phyloP scores from a whole-genome alignment of 1,140 invertebrate genomes.

The Drosophila yakuba region DNA sequence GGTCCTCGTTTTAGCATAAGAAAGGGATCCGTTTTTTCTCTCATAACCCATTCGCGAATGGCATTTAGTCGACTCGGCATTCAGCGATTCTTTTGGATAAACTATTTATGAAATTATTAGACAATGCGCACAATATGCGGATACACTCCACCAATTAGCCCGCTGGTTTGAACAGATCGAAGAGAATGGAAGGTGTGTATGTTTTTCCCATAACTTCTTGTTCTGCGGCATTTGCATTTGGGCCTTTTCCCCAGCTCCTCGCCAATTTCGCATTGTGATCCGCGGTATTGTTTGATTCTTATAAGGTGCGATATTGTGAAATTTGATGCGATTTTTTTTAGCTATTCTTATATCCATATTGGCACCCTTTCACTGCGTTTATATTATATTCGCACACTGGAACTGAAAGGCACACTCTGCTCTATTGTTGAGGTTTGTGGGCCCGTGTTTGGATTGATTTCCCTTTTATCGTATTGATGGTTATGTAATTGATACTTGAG shows the following conservation, averaged over 20 bases:
- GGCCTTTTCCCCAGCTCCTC: conserved; percentile 23
- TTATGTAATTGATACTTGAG: conserved; percentile 65
- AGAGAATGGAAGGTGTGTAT: conserved; percentile 66
- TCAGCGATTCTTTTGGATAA: conserved; percentile 77
- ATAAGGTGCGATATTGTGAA: conserved; percentile 84
- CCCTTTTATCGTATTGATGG: conserved; percentile 61
- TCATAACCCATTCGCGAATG: conserved; percentile 42
- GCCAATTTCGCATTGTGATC: conserved; percentile 41
- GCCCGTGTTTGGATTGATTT: conserved; percentile 42
- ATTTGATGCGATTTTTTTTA: conserved; percentile 82
- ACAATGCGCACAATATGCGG: conserved; percentile 75
- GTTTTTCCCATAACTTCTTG: conserved; percentile 82
- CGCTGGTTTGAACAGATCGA: conserved; percentile 14
- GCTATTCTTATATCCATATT: conserved; percentile 55
- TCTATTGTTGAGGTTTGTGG: conserved; percentile 66
- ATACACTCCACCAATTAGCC: conserved; percentile 77
- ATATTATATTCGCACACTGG: conserved; percentile 31
- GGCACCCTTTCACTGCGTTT: conserved; percentile 45
- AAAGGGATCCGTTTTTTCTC: conserved; percentile 46
- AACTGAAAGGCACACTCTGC: conserved; percentile 47
- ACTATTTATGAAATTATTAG: conserved; percentile 82
- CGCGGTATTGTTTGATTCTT: conserved; percentile 67
- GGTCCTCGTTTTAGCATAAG: conserved; percentile 57
- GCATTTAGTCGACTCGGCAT: conserved; percentile 67
- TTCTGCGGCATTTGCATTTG: conserved; percentile 48